Percentiles rank a stretch among this genome's conserved stretches.
These are phyloP conservation scores for Ips typographus DNA, from an alignment of 1,140 invertebrate genomes.

Conservation along the genomic window DNA sequence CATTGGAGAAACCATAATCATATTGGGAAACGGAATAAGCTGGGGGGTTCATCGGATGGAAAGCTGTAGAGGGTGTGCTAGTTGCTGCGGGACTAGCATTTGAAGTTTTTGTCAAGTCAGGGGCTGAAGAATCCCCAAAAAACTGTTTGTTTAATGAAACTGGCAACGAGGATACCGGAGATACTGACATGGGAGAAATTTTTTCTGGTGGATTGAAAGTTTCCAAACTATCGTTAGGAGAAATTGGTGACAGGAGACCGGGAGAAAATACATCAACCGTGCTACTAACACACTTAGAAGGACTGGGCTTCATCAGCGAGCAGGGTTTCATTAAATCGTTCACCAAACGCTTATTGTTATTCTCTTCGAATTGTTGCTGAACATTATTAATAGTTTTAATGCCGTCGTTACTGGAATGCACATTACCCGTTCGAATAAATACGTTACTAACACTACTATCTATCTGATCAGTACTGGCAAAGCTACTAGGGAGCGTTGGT, in stretches of 20 bases:
- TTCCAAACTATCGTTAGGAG: background rate
- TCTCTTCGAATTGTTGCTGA: slow-evolving; percentile 8
- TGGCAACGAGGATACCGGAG: slow-evolving; percentile 2
- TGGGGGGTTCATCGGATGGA: no score
- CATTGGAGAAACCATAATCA: no score
- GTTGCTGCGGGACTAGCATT: no score
- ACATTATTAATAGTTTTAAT: slow-evolving; percentile 4
- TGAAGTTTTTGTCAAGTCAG: no score
- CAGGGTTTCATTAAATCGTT: slow-evolving; percentile 1
- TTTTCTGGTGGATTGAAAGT: background rate
- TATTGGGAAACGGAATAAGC: no score
- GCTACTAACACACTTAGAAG: slow-evolving; percentile 22
- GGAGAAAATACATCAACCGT: slow-evolving; percentile 16
- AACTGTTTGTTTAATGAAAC: background rate
- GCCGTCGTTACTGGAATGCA: background rate
- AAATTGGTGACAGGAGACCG: slow-evolving; percentile 18
- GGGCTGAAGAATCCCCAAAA: background rate
- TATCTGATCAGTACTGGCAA: slow-evolving; percentile 33
- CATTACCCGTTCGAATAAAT: slow-evolving; percentile 2
- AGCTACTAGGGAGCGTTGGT: slow-evolving; percentile 24
- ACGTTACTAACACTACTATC: slow-evolving; percentile 7
- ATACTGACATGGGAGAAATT: background rate
- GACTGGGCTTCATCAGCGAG: background rate
- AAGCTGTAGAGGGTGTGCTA: no score
- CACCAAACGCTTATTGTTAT: slow-evolving; percentile 4